Percentiles rank a stretch among this genome's conserved stretches.
Conservation (phyloP, 2,113 vertebrate species). For the Megaceryle maxima region DNA sequence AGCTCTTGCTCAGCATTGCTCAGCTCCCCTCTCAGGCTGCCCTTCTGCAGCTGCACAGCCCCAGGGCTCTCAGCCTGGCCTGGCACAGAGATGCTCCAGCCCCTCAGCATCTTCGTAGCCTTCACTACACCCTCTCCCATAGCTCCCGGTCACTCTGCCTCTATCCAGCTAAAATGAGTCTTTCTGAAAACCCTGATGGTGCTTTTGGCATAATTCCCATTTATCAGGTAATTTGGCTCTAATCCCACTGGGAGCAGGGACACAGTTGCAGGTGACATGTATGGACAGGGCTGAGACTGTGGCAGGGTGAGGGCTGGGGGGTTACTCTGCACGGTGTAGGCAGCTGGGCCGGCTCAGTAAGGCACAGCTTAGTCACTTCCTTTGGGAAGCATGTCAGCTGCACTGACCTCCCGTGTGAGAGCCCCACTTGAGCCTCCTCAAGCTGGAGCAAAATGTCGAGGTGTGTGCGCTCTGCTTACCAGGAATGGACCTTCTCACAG, state of each 20-base stretch:
- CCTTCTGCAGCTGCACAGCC: background rate
- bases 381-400: background rate
- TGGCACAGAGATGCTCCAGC: background rate
- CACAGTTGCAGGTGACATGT: accelerated
- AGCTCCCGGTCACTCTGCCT: background rate
- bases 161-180: background rate
- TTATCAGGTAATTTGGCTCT: background rate
- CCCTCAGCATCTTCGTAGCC: background rate
- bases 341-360: background rate
- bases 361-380: constrained; percentile 41
- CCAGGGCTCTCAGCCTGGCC: background rate
- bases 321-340: background rate
- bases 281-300: background rate
- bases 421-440: background rate
- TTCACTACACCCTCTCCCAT: background rate
- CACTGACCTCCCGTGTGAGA: background rate
- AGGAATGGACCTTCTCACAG: accelerated
- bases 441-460: accelerated
- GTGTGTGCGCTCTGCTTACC: background rate
- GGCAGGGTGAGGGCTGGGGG: background rate
- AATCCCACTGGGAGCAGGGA: background rate
- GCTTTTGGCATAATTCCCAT: background rate
- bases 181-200: accelerated
- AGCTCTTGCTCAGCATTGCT: background rate
- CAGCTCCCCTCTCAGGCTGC: background rate